phyloP scores from a whole-genome alignment of 2,888 invertebrate species.

The Crossocerus cetratus region DNA sequence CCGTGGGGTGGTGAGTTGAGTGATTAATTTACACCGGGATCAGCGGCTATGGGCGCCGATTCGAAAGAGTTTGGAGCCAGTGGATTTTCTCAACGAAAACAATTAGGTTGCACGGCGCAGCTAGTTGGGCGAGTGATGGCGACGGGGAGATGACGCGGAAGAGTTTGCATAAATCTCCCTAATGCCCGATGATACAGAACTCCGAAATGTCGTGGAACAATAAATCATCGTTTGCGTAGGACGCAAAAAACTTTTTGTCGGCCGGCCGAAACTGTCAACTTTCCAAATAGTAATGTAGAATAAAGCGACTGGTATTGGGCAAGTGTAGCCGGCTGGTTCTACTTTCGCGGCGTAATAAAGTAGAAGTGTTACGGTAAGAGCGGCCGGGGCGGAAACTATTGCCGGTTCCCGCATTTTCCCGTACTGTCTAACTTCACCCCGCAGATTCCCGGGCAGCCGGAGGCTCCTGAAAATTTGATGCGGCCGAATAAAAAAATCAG shows the following conservation, averaged over 20 bases:
- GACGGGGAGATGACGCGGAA: no score
- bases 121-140: no score
- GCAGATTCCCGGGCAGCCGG: not conserved
- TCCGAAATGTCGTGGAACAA: no score
- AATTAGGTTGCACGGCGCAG: not conserved
- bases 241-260: not conserved
- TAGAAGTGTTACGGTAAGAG: no score
- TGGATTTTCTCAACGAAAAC: slow-evolving; percentile 16
- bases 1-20: slow-evolving; percentile 19
- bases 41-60: slow-evolving; percentile 1
- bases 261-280: no score
- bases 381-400: no score
- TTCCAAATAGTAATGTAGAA: not conserved
- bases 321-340: no score
- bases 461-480: slow-evolving; percentile 38
- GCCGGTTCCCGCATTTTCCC: no score
- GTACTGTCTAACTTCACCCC: not conserved
- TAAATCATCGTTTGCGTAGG: no score
- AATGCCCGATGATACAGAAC: no score
- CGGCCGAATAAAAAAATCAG: slow-evolving; percentile 43
- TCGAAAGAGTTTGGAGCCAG: slow-evolving; percentile 17
- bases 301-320: not conserved
- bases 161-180: no score
- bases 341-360: no score
- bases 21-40: slow-evolving; percentile 36